Conservation (phyloP, 2,113 vertebrate genomes). For the Chamaea fasciata region DNA sequence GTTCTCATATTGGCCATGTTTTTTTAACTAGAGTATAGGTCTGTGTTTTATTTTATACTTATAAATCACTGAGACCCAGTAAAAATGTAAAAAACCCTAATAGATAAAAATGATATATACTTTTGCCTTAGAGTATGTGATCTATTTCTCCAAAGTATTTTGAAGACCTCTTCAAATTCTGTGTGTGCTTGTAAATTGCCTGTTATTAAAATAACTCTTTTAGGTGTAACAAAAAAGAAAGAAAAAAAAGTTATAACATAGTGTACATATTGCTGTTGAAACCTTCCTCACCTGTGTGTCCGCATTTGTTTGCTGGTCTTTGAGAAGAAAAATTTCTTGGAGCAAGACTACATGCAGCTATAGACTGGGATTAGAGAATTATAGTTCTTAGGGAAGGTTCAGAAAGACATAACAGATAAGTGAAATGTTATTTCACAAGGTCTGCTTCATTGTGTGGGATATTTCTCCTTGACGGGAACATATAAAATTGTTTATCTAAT, state of each 20-base stretch:
- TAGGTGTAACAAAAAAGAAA: background rate
- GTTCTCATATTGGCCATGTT: background rate
- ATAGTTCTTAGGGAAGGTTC: background rate
- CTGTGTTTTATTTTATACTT: background rate
- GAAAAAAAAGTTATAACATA: background rate
- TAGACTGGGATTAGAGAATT: background rate
- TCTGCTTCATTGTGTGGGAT: constrained; percentile 32
- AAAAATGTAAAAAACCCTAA: background rate
- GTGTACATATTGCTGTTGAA: background rate
- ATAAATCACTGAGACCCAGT: background rate
- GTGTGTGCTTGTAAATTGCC: background rate
- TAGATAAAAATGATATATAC: background rate
- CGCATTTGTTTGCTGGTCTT: background rate
- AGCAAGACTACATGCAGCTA: background rate
- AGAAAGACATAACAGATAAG: constrained; percentile 43
- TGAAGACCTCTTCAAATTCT: constrained; percentile 9
- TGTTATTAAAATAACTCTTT: background rate
- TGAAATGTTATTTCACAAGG: constrained; percentile 57
- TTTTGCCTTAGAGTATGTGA: background rate
- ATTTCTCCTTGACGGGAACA: constrained; percentile 51
- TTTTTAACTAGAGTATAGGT: background rate
- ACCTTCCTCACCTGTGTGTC: background rate
- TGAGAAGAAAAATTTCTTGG: background rate
- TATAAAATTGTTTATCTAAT: constrained; percentile 61
- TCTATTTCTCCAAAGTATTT: background rate